These are phyloP conservation scores for Sturnira hondurensis DNA, from an alignment of 2,113 vertebrate genomes.

Conservation along the genomic window DNA sequence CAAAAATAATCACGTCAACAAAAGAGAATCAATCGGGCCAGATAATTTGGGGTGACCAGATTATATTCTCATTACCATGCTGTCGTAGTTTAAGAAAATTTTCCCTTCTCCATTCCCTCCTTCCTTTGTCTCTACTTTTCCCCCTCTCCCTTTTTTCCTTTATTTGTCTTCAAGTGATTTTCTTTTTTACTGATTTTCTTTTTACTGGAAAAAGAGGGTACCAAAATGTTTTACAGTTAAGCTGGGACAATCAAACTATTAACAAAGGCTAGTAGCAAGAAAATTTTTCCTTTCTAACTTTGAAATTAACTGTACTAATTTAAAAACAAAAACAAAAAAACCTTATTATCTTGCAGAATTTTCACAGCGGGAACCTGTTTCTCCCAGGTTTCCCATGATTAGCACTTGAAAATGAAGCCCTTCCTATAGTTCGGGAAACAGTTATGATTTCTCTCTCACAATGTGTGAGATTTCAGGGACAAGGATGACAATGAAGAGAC, in stretches of 20 bases:
- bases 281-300: slow-evolving; percentile 30
- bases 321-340: not conserved
- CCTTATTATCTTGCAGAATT: slow-evolving; percentile 11
- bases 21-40: not conserved
- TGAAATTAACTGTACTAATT: slow-evolving; percentile 4
- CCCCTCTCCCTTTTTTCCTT: not conserved
- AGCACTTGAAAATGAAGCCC: slow-evolving; percentile 42
- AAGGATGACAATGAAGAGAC: not conserved
- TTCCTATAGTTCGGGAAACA: not conserved
- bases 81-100: not conserved
- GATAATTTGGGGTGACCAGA: not conserved
- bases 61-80: not conserved
- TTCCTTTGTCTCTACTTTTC: not conserved
- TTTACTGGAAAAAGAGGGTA: not conserved
- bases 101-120: not conserved
- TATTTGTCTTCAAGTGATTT: not conserved
- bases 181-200: not conserved
- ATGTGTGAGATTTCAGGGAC: not conserved
- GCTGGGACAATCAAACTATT: not conserved
- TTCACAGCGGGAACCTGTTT: slow-evolving; percentile 26
- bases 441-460: not conserved
- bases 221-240: not conserved
- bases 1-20: not conserved
- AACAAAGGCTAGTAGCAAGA: not conserved
- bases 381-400: slow-evolving; percentile 31